Conservation (phyloP, 2,888 invertebrate species). For the Tridacna gigas region DNA sequence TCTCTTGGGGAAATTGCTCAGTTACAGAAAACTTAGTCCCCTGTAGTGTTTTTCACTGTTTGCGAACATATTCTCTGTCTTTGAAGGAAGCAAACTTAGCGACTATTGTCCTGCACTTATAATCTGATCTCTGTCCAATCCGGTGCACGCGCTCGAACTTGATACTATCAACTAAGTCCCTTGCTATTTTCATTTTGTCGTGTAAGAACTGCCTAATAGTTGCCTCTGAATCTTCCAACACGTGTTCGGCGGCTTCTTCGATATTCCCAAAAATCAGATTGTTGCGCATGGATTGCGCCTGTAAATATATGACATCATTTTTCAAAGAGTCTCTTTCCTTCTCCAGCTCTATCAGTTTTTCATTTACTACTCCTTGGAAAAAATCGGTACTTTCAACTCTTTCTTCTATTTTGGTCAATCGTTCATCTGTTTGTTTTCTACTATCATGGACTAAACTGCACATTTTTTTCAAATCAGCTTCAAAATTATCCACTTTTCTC, state of each 20-base stretch:
- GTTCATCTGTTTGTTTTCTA: no score
- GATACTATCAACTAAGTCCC: slow-evolving; percentile 13
- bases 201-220: slow-evolving; percentile 5
- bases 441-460: slow-evolving; percentile 8
- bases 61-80: slow-evolving; percentile 41
- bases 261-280: no score
- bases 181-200: slow-evolving; percentile 19
- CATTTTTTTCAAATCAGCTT: slow-evolving; percentile 5
- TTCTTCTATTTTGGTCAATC: slow-evolving; percentile 19
- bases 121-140: slow-evolving; percentile 16
- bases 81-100: slow-evolving; percentile 21
- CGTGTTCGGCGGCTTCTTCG: slow-evolving; percentile 15
- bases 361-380: no score
- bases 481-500: slow-evolving; percentile 17
- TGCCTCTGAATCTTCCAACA: neutral
- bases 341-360: no score
- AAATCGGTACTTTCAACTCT: no score
- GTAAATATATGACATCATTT: slow-evolving; percentile 25
- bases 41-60: slow-evolving; percentile 13
- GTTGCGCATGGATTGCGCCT: slow-evolving; percentile 40
- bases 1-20: slow-evolving; percentile 40
- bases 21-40: slow-evolving; percentile 21
- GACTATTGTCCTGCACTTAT: no score
- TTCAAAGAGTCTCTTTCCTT: slow-evolving; percentile 22
- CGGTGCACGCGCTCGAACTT: slow-evolving; percentile 38